A percentile compares a stretch with the other conserved stretches of the same genome.
Conservation (phyloP, 2,888 invertebrate genomes). For the Thymelicus lineola region DNA sequence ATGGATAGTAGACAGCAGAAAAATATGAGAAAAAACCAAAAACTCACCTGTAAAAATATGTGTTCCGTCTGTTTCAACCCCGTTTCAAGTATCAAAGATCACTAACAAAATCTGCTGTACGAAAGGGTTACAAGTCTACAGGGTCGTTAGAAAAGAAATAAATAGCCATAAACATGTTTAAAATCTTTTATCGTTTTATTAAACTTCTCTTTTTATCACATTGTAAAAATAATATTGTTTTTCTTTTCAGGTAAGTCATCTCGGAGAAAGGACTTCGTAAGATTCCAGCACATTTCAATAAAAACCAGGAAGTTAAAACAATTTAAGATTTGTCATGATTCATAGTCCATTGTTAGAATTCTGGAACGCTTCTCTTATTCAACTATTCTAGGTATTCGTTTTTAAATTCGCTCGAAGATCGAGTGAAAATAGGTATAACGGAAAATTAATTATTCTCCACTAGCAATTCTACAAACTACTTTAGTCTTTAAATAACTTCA, state of each 20-base stretch:
- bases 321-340: slow-evolving; percentile 53
- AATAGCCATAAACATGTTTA: neutral
- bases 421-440: slow-evolving; percentile 1
- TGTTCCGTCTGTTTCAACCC: too few species aligned
- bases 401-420: neutral
- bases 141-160: neutral
- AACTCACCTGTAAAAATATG: too few species aligned
- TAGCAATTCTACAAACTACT: neutral
- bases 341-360: slow-evolving; percentile 50
- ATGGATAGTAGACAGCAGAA: too few species aligned
- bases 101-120: neutral
- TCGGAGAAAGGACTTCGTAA: slow-evolving; percentile 49
- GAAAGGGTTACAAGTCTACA: neutral
- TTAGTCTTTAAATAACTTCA: too few species aligned
- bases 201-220: slow-evolving; percentile 11
- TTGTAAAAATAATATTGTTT: slow-evolving; percentile 46
- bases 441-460: slow-evolving; percentile 5
- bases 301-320: slow-evolving; percentile 59
- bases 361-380: slow-evolving; percentile 19
- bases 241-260: slow-evolving; percentile 71
- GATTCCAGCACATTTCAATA: slow-evolving; percentile 65
- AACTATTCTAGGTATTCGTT: slow-evolving; percentile 27
- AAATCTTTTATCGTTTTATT: neutral
- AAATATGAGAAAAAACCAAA: too few species aligned
- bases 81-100: neutral